Evolutionary conservation across 2,113 vertebrate genomes (phyloP).

Genomic region (Bos javanicus): DNA sequence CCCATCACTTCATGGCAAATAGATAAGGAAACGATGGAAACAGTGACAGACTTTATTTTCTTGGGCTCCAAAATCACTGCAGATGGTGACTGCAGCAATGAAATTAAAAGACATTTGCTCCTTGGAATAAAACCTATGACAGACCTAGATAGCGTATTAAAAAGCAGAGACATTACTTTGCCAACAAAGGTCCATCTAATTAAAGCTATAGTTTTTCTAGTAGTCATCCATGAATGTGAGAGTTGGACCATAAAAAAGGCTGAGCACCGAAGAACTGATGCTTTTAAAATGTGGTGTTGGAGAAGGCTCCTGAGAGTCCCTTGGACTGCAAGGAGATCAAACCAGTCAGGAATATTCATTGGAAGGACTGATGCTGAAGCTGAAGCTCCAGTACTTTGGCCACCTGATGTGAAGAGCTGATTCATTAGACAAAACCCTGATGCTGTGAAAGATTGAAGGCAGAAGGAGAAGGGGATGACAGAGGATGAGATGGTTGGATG

Average conservation of each 20-base stretch:
- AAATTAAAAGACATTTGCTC: background rate
- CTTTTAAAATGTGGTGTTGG: background rate
- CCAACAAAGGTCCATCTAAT: background rate
- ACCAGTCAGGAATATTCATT: background rate
- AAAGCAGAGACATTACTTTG: background rate
- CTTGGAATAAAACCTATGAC: background rate
- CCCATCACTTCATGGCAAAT: background rate
- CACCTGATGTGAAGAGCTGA: background rate
- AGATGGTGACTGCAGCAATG: background rate
- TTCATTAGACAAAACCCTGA: background rate
- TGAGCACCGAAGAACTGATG: background rate
- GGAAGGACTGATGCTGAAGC: background rate
- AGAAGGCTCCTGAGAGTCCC: background rate
- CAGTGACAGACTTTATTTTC: background rate
- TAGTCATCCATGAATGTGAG: background rate
- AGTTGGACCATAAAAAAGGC: background rate
- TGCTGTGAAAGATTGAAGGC: background rate
- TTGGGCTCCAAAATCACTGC: background rate
- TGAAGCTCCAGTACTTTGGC: background rate
- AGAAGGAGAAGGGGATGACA: background rate
- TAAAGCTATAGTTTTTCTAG: background rate
- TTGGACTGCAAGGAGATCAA: background rate
- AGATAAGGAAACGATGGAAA: background rate
- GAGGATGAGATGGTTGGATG: background rate
- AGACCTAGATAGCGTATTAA: background rate